Base-by-base conservation (phyloP, 2,797 vertebrate species). In the Cynopterus sphinx region DNA sequence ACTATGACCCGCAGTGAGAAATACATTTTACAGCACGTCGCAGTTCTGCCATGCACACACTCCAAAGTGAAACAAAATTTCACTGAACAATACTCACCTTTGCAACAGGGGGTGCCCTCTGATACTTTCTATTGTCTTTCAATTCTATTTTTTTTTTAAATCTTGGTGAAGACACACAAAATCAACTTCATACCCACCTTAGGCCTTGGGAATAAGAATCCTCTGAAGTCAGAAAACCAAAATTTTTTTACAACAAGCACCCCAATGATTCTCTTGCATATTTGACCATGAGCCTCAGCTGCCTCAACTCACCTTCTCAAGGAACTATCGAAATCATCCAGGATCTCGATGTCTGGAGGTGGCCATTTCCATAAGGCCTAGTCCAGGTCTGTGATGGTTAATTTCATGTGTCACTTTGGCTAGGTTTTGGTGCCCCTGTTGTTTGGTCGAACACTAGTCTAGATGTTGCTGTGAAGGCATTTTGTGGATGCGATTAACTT, bases 1-100 rank as follows among this genome's bases (percentile, higher is more conserved):
- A 90, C 57, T 86, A 39, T 78, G 57, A 78, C 41, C 63, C 65
- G 79, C 13, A 75, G 41, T 88, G 59, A 93, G 75, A 87, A 93
- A 96, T 24, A 33, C 15, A 70, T 81, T 92, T 87, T 91, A 77
- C 28, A 63, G 75, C 12, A 73, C 8, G 12, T 5, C 59, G n/a
- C 33, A 79, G 46, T 43, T 6, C 63, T 46, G 28, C 49, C 31
- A 33, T 5, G 31, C 31, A 89, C 43, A 61, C 17, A 36, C 24
- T 92, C 53, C 24, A 39, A 82, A 67, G 51, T 21, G 36, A 92
- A 92, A 73, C 12, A n/a, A 87, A 61, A 31, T 55, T 65, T 90
- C 49, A 68, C 9, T 82, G 43, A 55, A 43, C 3, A 57, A 53
- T 73, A 43, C 51, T 73, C 24, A 21, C 5, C 63, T 92, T 73